Evolutionary conservation across 2,888 invertebrate genomes (phyloP), one percentile per base, ranked within the genome.

Genomic region (Eupsilia transversa): DNA sequence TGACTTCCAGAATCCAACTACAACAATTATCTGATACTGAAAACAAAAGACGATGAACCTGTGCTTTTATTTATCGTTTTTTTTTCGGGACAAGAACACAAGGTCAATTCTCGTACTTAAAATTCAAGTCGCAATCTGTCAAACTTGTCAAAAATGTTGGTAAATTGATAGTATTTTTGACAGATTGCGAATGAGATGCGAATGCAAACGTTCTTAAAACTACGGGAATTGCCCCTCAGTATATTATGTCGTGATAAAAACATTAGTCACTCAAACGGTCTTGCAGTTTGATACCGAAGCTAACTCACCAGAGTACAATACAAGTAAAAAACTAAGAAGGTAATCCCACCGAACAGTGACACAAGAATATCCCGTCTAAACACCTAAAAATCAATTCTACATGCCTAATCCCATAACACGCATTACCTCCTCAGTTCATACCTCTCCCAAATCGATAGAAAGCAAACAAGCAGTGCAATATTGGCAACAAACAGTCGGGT

Each of bases 401-500:
- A 56, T 79, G n/a, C n/a, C n/a, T n/a, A 71, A 79, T 79, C 59
- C 54, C 12, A 68, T 67, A 80, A 56, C 33, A 17, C n/a, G 27
- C 46, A 65, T 77, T 43, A 66, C 41, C 41, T 52, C 23, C 43
- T 54, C 60, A 17, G 69, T 77, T 65, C 61, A 69, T 76, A 43
- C 43, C 20, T 64, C 59, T 61, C 52, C 52, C 61, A 79, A 85
- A 85, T 88, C 87, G 77, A 87, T 88, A 70, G 59, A 54, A 73
- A 82, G 65, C 79, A 88, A 87, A 87, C 83, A 87, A 87, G 77
- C 87, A 88, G 83, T 89, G 88, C 90, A 92, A 92, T 92, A 93
- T 93, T 91, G 89, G 85, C 88, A 89, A 90, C 90, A 92, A 91
- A 92, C 92, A 90, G 91, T 86, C 84, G 85, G 89, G 88, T 86